A percentile compares a stretch with the other conserved stretches of the same genome.
These are phyloP conservation scores for Copidosoma aretas DNA, from an alignment of 2,888 invertebrate species.

Conservation along the genomic window DNA sequence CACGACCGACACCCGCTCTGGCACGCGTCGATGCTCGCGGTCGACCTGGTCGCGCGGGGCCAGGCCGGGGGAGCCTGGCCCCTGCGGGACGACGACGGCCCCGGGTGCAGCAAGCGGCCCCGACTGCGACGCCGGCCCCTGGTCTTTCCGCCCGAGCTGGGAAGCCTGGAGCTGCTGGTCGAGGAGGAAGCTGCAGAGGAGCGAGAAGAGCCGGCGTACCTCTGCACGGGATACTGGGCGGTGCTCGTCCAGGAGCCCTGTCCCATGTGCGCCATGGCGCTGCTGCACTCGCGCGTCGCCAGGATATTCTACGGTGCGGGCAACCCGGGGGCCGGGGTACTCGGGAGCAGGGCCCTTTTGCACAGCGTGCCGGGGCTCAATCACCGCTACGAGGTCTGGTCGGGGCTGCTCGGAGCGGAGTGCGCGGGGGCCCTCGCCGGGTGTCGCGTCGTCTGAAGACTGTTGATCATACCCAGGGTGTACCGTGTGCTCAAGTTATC, in stretches of 20 bases:
- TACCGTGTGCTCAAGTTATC: too few species aligned
- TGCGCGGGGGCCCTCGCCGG: slow-evolving; percentile 51
- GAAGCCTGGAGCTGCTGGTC: slow-evolving; percentile 19
- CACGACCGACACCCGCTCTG: slow-evolving; percentile 73
- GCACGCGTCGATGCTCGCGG: slow-evolving; percentile 84
- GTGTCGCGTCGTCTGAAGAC: too few species aligned
- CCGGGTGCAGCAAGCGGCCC: too few species aligned
- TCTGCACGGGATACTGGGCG: slow-evolving; percentile 87
- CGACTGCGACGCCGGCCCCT: too few species aligned
- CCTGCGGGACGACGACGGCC: slow-evolving; percentile 20
- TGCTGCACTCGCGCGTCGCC: slow-evolving; percentile 86
- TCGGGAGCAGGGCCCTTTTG: slow-evolving; percentile 75
- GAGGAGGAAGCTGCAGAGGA: slow-evolving; percentile 35
- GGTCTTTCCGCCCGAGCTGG: slow-evolving; percentile 42
- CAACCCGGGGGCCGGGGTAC: slow-evolving; percentile 70
- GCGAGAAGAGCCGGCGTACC: slow-evolving; percentile 69
- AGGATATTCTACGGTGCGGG: slow-evolving; percentile 78
- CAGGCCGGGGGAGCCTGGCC: slow-evolving; percentile 82
- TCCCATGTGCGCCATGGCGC: slow-evolving; percentile 93
- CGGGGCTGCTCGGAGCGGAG: slow-evolving; percentile 65
- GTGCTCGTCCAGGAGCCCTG: slow-evolving; percentile 89
- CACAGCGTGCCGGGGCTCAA: slow-evolving; percentile 83
- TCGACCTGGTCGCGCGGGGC: slow-evolving; percentile 83
- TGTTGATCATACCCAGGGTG: too few species aligned
- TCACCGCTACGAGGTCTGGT: slow-evolving; percentile 90